Base-by-base conservation (phyloP, 2,888 invertebrate species). In the Watsonalla binaria region DNA sequence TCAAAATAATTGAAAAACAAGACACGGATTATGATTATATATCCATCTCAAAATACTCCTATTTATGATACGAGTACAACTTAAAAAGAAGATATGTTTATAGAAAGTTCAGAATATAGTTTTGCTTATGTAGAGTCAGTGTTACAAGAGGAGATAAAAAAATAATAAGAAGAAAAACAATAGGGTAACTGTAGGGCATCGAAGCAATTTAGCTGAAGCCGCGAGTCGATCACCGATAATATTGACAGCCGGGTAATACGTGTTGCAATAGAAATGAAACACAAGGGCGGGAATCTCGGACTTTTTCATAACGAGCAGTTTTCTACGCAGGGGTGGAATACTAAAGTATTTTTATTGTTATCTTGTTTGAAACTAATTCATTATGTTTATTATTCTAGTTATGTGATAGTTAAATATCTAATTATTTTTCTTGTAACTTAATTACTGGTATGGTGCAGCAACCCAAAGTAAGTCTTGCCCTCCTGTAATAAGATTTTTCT, bases 201-300 rank as follows among this genome's bases (percentile, higher is more conserved):
- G 68, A 79, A 80, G 76, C 82, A 82, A 84, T 84, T 82, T 79
- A 64, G 69, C 52, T 70, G 70, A 74, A 72, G 63, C 66, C 64
- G 70, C 67, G 71, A 77, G 75, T 70, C 76, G 77, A 80, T 78
- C 74, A 73, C 64, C 76, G 79, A 86, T 84, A 86, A 84, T 83
- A 87, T 86, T 87, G 87, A 86, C 86, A 80, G 80, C 60, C 75
- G 76, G 78, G 78, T 82, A 82, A 84, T 81, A 76, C 78, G 72
- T 72, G 79, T 74, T 79, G 82, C 82, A 79, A 76, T 78, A 69
- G 75, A 79, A 82, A 82, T 81, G 78, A 80, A 82, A 77, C 76
- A 73, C 66, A 68, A 69, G 67, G 72, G 72, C 66, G 70, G 56
- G 56, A 62, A 67, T 64, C 66, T 64, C 59, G 55, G 64, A 72